Percentiles rank a stretch among this genome's conserved stretches.
Conservation (phyloP, 2,113 vertebrate species). For the Ornithorhynchus anatinus region DNA sequence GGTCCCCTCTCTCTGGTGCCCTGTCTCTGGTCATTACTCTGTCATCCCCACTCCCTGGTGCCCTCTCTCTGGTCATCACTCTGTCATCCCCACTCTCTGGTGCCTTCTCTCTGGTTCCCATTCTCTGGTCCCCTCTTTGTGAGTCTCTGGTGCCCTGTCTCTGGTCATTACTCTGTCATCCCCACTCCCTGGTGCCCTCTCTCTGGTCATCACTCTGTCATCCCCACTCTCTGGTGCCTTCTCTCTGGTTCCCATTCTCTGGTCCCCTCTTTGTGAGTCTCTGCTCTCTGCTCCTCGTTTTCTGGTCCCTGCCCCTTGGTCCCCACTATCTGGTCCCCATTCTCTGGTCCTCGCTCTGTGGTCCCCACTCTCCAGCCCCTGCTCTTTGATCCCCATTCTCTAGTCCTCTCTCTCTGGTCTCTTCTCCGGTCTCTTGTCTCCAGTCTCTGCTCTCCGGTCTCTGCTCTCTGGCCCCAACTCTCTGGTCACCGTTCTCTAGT, state of each 20-base stretch:
- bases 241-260: not conserved
- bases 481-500: not conserved
- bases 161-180: accelerated
- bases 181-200: too few relatives aligned
- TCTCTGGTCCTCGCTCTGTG: not conserved
- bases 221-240: not conserved
- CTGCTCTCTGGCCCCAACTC: not conserved
- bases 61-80: not conserved
- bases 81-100: accelerated
- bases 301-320: not conserved
- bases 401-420: not conserved
- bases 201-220: too few relatives aligned
- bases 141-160: too few relatives aligned
- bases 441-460: accelerated
- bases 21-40: not conserved
- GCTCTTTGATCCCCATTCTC: not conserved
- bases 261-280: too few relatives aligned
- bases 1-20: accelerated
- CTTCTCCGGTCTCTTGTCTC: not conserved
- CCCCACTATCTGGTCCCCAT: not conserved
- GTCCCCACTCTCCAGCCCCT: slow-evolving; percentile 5
- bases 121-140: too few relatives aligned
- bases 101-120: too few relatives aligned
- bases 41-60: not conserved
- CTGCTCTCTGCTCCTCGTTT: not conserved